Base-by-base conservation (phyloP, 2,797 vertebrate genomes). In the Enteromius afrohamiltoni region DNA sequence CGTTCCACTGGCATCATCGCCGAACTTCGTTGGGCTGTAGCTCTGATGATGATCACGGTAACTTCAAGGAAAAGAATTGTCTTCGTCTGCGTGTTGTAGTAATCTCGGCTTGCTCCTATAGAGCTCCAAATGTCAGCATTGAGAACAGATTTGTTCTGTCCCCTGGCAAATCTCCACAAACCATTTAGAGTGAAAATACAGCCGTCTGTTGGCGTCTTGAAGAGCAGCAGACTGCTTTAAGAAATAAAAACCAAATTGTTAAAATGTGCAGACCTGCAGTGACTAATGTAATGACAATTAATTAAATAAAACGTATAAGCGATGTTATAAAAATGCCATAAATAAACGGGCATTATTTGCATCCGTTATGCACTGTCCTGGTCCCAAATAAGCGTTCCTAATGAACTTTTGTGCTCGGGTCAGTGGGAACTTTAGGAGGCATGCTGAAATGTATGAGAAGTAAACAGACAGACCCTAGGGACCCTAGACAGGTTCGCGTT, bases 51-150 rank as follows among this genome's bases (percentile, higher is more conserved):
- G 91, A 82, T 81, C 87, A 88, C 82, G 80, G 88, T 90, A 92
- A 90, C 91, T 86, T 87, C 86, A 77, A 45, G 85, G 87, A 87
- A 89, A 89, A 90, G 76, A 90, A 73, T 91, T 91, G 90, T 92
- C 90, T 92, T 87, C 83, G 67, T 71, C 87, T 88, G 89, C 89
- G 88, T 87, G 89, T 89, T 62, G 87, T 84, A 87, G 91, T 93
- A 93, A 93, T 92, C 87, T 87, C 91, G 92, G 92, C 88, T 90
- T 87, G 87, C 91, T 91, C 92, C 93, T 91, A n/a, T n/a, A 93
- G 91, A 93, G 93, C 91, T 91, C 86, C 87, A 87, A 91, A 92
- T 94, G 92, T 95, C 93, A 94, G 93, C 93, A 93, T 86, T 91
- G 92, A 90, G 89, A 87, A 90, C 77, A 92, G 93, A 94, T 93